Percentiles rank a stretch among this genome's conserved stretches.
These are phyloP conservation scores for Cuculus canorus DNA, from an alignment of 2,797 vertebrate species.

Conservation along the genomic window DNA sequence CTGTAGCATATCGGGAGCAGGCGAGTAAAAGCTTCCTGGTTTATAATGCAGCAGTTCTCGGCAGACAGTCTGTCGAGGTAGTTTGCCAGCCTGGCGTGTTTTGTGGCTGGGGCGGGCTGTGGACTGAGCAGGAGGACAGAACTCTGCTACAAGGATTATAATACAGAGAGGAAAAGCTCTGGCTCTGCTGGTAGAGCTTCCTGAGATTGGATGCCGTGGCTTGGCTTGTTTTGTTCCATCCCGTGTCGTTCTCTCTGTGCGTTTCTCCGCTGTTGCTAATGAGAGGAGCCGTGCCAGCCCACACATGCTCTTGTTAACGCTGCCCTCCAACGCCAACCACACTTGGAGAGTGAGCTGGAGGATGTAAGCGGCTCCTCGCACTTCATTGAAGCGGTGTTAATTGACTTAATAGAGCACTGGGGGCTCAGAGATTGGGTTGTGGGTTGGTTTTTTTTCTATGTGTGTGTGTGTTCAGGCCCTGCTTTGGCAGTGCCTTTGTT, in stretches of 20 bases:
- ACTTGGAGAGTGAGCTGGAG: neutral
- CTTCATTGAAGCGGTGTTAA: slow-evolving; percentile 28
- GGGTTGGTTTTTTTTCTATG: neutral
- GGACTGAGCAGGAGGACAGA: slow-evolving; percentile 14
- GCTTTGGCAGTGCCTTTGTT: neutral
- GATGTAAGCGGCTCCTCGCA: neutral
- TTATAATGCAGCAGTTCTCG: neutral
- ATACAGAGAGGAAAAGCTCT: neutral
- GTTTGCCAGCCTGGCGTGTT: slow-evolving; percentile 36
- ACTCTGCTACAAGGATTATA: neutral
- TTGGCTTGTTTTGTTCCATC: neutral
- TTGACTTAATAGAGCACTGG: neutral
- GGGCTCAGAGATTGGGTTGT: neutral
- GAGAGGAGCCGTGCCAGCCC: neutral
- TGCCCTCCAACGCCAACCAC: neutral
- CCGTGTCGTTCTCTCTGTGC: neutral
- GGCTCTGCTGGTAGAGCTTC: neutral
- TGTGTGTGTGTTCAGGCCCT: neutral
- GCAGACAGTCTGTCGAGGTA: slow-evolving; percentile 17
- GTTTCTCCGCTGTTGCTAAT: neutral
- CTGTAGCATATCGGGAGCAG: neutral
- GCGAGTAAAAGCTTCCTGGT: slow-evolving; percentile 26
- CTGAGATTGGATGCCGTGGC: neutral
- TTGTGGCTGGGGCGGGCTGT: neutral
- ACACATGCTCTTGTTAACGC: neutral